A percentile compares a stretch with the other conserved stretches of the same genome.
Evolutionary conservation across 2,113 vertebrate species (phyloP).

Genomic region (Noturus placidus): DNA sequence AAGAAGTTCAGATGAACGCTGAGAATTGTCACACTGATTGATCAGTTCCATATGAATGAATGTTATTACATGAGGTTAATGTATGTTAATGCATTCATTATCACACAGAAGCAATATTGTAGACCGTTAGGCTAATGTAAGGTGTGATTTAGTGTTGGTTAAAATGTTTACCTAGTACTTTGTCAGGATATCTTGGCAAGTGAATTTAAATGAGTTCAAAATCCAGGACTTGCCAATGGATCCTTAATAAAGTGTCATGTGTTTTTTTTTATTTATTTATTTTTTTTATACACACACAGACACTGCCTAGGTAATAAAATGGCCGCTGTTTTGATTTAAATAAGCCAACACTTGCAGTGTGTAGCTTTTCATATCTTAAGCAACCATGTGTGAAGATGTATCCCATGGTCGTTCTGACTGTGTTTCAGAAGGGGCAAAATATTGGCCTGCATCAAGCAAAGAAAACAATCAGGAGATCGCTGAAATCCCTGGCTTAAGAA

Average conservation of each 20-base stretch:
- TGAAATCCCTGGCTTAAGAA: no score
- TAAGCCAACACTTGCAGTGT: no score
- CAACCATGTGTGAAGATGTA: no score
- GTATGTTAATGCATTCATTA: background rate
- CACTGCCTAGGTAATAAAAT: no score
- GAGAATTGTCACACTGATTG: constrained; percentile 3
- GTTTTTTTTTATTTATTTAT: background rate
- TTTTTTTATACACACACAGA: no score
- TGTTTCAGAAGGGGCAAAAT: no score
- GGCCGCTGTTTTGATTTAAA: no score
- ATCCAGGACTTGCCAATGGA: background rate
- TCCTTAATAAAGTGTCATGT: background rate
- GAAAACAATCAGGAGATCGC: no score
- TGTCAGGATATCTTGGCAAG: background rate
- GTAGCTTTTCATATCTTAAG: no score
- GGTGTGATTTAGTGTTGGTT: background rate
- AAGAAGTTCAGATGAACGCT: background rate
- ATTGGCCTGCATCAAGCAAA: no score
- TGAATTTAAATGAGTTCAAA: background rate
- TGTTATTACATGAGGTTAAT: background rate
- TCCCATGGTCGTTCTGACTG: no score
- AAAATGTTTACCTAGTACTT: background rate
- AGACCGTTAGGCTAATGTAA: background rate
- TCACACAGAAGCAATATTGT: background rate
- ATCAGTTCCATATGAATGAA: background rate